Evolutionary conservation across 2,797 vertebrate genomes (phyloP).

Genomic region (Artibeus lituratus): DNA sequence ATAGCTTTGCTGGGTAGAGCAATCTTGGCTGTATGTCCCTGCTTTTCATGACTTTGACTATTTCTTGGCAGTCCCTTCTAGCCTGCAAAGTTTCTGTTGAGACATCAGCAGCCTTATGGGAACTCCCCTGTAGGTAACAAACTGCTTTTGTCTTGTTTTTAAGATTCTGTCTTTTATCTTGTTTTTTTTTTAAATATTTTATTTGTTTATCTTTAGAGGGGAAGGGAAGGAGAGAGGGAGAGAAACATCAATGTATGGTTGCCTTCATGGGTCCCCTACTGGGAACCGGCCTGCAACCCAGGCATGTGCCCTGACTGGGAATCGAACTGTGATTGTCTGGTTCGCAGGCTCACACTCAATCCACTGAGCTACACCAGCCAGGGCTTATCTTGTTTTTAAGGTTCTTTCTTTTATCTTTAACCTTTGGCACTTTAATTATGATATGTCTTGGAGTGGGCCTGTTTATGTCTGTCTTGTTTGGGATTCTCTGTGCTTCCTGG

Average conservation of each 20-base stretch:
- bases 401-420: background rate
- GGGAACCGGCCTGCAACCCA: too few relatives aligned
- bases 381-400: too few relatives aligned
- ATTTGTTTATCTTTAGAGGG: too few relatives aligned
- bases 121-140: background rate
- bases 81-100: background rate
- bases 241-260: too few relatives aligned
- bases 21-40: background rate
- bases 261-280: too few relatives aligned
- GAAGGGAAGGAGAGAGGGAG: too few relatives aligned
- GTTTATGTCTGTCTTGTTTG: background rate
- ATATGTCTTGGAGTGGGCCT: background rate
- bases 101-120: background rate
- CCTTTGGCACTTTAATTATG: background rate
- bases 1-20: background rate
- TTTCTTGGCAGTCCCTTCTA: background rate
- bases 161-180: too few relatives aligned
- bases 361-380: too few relatives aligned
- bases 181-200: too few relatives aligned
- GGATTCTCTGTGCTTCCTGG: background rate
- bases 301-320: too few relatives aligned
- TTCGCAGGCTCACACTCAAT: too few relatives aligned
- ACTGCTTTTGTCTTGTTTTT: background rate
- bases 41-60: background rate
- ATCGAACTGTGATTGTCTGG: too few relatives aligned